Percentiles rank a stretch among this genome's conserved stretches.
These are phyloP conservation scores for Apogon hyalosoma DNA, from an alignment of 2,797 vertebrate species.

Conservation along the genomic window DNA sequence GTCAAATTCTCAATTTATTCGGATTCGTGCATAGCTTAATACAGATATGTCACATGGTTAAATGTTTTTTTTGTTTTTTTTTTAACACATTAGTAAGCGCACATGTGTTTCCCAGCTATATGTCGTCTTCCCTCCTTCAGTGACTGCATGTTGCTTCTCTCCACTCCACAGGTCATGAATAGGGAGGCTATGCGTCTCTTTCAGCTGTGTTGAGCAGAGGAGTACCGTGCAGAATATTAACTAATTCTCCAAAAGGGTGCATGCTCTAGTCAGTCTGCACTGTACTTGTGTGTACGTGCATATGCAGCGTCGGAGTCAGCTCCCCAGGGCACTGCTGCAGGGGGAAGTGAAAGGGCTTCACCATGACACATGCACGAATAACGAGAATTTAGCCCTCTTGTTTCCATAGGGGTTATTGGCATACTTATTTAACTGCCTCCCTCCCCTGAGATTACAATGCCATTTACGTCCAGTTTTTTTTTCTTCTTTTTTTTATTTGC, in stretches of 20 bases:
- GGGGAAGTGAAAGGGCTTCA: constrained; percentile 45
- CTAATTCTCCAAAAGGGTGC: constrained; percentile 43
- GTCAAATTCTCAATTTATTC: constrained; percentile 14
- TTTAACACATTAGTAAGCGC: background rate
- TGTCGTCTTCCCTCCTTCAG: constrained; percentile 11
- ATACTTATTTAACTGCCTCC: constrained; percentile 67
- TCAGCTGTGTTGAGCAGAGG: constrained; percentile 77
- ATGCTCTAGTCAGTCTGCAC: constrained; percentile 17
- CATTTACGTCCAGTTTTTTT: constrained; percentile 59
- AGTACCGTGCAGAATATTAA: constrained; percentile 79
- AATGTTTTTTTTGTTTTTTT: constrained; percentile 23
- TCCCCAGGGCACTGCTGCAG: constrained; percentile 59
- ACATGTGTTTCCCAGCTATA: background rate
- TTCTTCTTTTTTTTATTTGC: constrained; percentile 52
- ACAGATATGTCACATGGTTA: constrained; percentile 17
- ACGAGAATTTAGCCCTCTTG: constrained; percentile 58
- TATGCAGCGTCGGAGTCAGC: constrained; percentile 47
- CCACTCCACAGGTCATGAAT: constrained; percentile 65
- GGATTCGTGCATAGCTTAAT: background rate
- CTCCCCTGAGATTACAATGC: constrained; percentile 61
- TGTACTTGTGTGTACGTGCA: constrained; percentile 32
- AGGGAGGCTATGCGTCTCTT: constrained; percentile 72
- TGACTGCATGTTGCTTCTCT: constrained; percentile 53
- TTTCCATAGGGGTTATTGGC: constrained; percentile 71
- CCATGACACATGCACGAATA: constrained; percentile 61